phyloP scores from a whole-genome alignment of 2,888 invertebrate genomes.

The Parascotia fuliginaria region DNA sequence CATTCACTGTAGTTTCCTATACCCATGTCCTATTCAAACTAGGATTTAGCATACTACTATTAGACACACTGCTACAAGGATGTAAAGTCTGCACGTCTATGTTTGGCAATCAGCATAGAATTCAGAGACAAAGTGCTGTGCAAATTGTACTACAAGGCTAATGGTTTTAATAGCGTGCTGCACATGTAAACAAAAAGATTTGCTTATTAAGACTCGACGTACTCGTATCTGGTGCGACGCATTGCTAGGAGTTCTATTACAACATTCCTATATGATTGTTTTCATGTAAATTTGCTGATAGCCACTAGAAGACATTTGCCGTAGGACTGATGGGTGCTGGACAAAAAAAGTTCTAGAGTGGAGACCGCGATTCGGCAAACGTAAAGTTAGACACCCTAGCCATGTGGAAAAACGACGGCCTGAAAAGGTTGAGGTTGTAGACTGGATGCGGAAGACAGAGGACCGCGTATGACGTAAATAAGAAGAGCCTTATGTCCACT shows the following conservation, averaged over 20 bases:
- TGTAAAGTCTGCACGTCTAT: neutral
- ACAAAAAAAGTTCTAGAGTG: too few species aligned
- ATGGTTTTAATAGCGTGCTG: neutral
- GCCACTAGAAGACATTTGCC: too few species aligned
- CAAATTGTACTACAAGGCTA: constrained; percentile 15
- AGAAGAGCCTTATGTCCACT: too few species aligned
- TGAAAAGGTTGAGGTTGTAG: too few species aligned
- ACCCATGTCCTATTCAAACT: constrained; percentile 14
- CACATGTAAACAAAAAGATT: neutral
- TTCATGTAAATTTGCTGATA: neutral
- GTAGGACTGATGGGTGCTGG: too few species aligned
- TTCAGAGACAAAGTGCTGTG: constrained; percentile 1
- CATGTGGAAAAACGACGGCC: too few species aligned
- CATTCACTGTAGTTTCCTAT: constrained; percentile 28
- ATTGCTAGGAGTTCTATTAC: neutral
- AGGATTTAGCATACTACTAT: constrained; percentile 2
- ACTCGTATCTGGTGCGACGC: neutral
- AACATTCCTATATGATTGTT: neutral
- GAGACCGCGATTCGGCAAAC: too few species aligned
- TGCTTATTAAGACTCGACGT: neutral
- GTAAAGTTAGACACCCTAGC: too few species aligned
- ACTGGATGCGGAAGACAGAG: too few species aligned
- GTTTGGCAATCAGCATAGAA: constrained; percentile 2
- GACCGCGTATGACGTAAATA: too few species aligned
- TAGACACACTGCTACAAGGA: constrained; percentile 3